These are phyloP conservation scores for Cassiopea andromeda DNA, from an alignment of 30 jellyfish, hydroid and myxozoan species.

Conservation along the genomic window DNA sequence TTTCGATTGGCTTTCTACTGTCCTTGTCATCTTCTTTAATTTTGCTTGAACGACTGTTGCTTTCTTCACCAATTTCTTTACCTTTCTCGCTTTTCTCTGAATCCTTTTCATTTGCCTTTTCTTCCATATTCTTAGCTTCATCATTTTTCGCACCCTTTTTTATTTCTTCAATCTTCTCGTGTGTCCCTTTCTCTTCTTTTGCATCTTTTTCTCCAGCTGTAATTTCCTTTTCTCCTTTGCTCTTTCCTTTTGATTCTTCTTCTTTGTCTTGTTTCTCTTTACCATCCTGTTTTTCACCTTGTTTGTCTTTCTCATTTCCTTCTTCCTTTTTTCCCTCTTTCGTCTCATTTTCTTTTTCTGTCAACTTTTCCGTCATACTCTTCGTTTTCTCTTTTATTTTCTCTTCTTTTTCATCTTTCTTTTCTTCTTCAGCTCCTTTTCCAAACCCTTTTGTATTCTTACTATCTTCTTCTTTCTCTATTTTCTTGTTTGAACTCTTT, in stretches of 20 bases:
- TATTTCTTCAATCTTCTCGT: background rate
- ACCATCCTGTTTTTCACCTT: background rate
- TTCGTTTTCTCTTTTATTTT: background rate
- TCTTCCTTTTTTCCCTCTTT: constrained; percentile 1
- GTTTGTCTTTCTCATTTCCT: background rate
- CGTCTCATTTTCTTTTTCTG: background rate
- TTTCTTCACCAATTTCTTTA: background rate
- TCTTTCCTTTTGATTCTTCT: background rate
- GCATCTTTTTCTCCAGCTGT: background rate
- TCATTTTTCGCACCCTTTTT: background rate
- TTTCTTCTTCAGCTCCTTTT: constrained; percentile 20
- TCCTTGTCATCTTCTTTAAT: constrained; percentile 11
- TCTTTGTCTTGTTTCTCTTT: background rate
- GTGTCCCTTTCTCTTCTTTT: background rate
- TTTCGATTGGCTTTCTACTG: constrained; percentile 33
- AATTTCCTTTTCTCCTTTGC: background rate
- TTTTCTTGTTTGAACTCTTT: constrained; percentile 4
- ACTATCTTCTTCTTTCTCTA: background rate
- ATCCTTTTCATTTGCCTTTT: constrained; percentile 3
- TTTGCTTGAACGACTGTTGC: background rate
- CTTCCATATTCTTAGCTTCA: background rate
- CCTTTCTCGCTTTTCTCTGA: constrained; percentile 7
- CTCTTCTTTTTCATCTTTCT: constrained; percentile 5
- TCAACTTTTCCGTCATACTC: background rate
- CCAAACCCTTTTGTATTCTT: background rate